Evolutionary conservation across 2,113 vertebrate species (phyloP), one percentile per base, ranked within the genome.

Genomic region (Chinchilla lanigera): DNA sequence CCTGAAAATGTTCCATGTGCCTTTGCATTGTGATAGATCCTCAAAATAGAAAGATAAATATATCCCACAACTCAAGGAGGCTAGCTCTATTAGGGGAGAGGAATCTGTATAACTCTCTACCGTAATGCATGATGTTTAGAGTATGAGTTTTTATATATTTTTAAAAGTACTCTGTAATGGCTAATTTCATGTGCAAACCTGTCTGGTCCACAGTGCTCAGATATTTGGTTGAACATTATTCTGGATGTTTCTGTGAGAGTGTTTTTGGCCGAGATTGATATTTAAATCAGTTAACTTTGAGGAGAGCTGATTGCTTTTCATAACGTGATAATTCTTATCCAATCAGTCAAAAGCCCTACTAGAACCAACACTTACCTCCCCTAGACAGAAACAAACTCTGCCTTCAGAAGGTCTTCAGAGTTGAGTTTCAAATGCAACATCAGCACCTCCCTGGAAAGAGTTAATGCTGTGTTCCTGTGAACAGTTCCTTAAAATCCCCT

Each of bases 1-100:
- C 58, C 73, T 94, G 44, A 93, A 91, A 95, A 89, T n/a, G 26
- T 92, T 41, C 60, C 71, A 7, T 69, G 12, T 87, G 38, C 38
- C 7, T 24, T 22, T 69, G 26, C 11, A 87, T 73, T 96, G 38
- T 87, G 81, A 52, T 41, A 44, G 60, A 75, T 16, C 28, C 20
- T 58, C 22, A 30, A 38, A 69, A 87, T 87, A 63, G 22, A 77
- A 75, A 84, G 56, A 5, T 67, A 85, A 91, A 75, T 69, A 75
- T 52, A 89, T 86, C 20, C 65, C 44, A 77, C 41, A 77, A 6
- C 5, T 95, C 44, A 63, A 75, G 71, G 4, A 44, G 16, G 30
- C 33, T 22, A 94, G 9, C 50, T 94, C 24, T 89, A 1, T 14
- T 82, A n/a, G 56, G 78, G 80, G 82, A 54, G 28, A 75, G 24